A percentile compares a stretch with the other conserved stretches of the same genome.
These are phyloP conservation scores for Chloroceryle inda DNA, from an alignment of 2,797 vertebrate genomes.

Conservation along the genomic window DNA sequence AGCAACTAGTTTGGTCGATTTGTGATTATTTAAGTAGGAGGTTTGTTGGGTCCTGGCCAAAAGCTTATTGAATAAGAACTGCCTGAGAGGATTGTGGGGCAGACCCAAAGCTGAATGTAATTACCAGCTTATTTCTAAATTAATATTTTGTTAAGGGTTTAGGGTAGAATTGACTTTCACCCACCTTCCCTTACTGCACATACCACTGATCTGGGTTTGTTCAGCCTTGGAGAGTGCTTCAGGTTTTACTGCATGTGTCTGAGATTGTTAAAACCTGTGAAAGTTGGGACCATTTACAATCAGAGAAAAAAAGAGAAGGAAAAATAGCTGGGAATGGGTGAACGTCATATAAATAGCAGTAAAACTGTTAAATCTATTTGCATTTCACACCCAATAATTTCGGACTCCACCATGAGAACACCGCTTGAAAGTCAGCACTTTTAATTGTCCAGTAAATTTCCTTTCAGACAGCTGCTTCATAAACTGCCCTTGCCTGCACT, in stretches of 20 bases:
- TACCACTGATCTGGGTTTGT: neutral
- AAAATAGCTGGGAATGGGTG: conserved; percentile 41
- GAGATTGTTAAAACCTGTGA: conserved; percentile 41
- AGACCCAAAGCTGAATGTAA: conserved; percentile 43
- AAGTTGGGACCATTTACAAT: conserved; percentile 7
- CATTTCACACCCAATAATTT: conserved; percentile 80
- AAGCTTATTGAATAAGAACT: conserved; percentile 24
- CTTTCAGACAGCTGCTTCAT: conserved; percentile 68
- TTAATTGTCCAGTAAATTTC: conserved; percentile 72
- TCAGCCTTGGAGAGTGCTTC: neutral
- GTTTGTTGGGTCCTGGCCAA: conserved; percentile 38
- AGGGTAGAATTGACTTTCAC: conserved; percentile 19
- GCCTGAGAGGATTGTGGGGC: conserved; percentile 26
- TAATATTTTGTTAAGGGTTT: conserved; percentile 55
- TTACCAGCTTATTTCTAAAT: conserved; percentile 67
- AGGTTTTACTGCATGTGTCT: conserved; percentile 20
- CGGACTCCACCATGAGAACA: conserved; percentile 62
- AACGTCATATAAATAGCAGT: conserved; percentile 69
- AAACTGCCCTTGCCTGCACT: conserved; percentile 2
- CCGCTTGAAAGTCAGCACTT: conserved; percentile 76
- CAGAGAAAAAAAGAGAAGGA: neutral
- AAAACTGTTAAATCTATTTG: conserved; percentile 80
- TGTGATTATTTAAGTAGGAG: conserved; percentile 8
- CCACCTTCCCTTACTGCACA: neutral
- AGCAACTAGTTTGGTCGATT: neutral